Base-by-base conservation (phyloP, 1,140 invertebrate species). In the Pinna nobilis region DNA sequence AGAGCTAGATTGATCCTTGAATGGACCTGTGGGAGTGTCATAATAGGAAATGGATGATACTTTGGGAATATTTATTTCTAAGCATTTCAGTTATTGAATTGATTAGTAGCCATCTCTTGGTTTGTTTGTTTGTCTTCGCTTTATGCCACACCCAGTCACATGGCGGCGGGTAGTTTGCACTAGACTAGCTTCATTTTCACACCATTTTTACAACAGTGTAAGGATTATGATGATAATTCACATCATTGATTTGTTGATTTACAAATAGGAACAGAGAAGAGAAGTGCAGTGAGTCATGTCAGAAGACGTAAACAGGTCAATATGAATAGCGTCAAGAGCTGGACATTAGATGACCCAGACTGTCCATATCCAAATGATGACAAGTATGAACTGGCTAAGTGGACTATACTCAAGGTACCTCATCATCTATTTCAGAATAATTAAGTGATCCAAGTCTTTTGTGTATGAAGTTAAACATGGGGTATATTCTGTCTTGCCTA, bases 321-420 rank as follows among this genome's bases (percentile, higher is more conserved):
- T 55, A 28, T 84, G 20, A 76, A 67, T 30, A 76, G 61, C 60
- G 51, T 79, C 28, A 80, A 77, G 59, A 72, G 79, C 25, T 87
- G 81, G 80, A 37, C 55, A 15, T 53, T 50, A 30, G 66, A 50
- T 50, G 84, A 86, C 57, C 55, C 67, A 28, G 74, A 79, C 28
- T 61, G 60, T 7, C 84, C 84, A n/a, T 35, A 65, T 4, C 82
- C 78, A 76, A 74, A 85, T 70, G 81, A 86, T 64, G 51, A 78
- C n/a, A 49, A 57, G 39, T 82, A 74, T 78, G 78, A 79, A 50
- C 55, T 86, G 25, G 82, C 82, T 18, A 86, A 87, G 63, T 82
- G 81, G 78, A 69, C 69, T 35, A 20, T 83, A 23, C 80, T 84
- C 32, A 63, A 76, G 59, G 83, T 82, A 72, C 18, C 5, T 15